Base-by-base conservation (phyloP, 1,140 invertebrate species). In the Brachionus sp. region DNA sequence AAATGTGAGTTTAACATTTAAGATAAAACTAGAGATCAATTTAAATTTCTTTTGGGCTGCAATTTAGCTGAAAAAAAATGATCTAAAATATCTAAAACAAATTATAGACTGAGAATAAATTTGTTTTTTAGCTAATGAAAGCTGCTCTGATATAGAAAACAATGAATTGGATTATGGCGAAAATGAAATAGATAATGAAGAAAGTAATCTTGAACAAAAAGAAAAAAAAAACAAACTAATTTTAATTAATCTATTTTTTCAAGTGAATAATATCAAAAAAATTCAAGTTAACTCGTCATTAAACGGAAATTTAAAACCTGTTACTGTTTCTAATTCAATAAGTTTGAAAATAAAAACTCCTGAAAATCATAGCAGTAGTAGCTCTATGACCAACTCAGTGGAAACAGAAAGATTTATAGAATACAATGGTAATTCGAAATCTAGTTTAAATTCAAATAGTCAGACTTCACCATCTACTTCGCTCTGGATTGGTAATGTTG, bases 401-500 rank as follows among this genome's bases (percentile, higher is more conserved):
- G 66, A 70, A 16, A 39, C 66, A 37, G 66, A 70, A 39, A 70
- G 39, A 70, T 39, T 70, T 10, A 70, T 70, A 16, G 66, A 70
- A 70, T 37, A 16, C 29, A 70, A 29, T 70, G n/a, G 13, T 42
- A 37, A 70, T 39, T 13, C 12, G 37, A 70, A 66, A 66, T 33
- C 25, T 33, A 16, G 33, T 33, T 33, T 25, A 37, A 66, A 66
- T 90, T 88, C 89, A 25, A 86, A 85, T 75, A 90, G 90, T 88
- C 89, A 89, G 90, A 86, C 9, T 39, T 7, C 29, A 62, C 33
- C 50, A 12, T 80, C 77, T 53, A 90, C 88, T 46, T 90, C 90
- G 23, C 85, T 91, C 53, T 91, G 90, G 90, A 88, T 91, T 25
- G 90, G 90, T 39, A 91, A 91, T 87, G 88, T 91, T 85, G 86